phyloP scores from a whole-genome alignment of 2,888 invertebrate genomes.

The Athetis lepigone region DNA sequence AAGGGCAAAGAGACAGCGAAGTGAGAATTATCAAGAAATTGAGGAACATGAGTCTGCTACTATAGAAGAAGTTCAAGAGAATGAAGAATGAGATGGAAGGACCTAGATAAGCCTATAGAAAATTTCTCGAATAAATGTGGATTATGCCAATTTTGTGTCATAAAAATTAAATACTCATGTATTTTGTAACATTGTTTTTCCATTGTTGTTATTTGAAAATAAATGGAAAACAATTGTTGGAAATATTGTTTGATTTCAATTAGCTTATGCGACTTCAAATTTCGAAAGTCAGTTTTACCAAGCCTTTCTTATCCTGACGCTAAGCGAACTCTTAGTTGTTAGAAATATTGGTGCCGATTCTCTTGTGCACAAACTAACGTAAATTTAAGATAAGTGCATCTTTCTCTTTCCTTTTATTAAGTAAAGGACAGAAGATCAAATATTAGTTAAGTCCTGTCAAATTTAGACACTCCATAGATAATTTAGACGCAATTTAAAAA shows the following conservation, averaged over 20 bases:
- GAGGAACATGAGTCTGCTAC: conserved; percentile 35
- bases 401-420: too few relatives aligned
- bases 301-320: too few relatives aligned
- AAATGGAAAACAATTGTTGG: conserved; percentile 7
- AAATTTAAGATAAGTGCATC: too few relatives aligned
- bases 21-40: conserved; percentile 60
- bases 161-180: not conserved
- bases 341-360: too few relatives aligned
- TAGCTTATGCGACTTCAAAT: too few relatives aligned
- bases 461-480: too few relatives aligned
- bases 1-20: conserved; percentile 71
- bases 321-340: too few relatives aligned
- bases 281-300: too few relatives aligned
- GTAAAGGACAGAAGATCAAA: too few relatives aligned
- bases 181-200: not conserved
- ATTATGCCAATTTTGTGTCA: not conserved
- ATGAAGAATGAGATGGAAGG: conserved; percentile 10
- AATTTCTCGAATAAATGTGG: not conserved
- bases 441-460: too few relatives aligned
- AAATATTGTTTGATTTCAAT: conserved; percentile 9
- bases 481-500: too few relatives aligned
- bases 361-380: too few relatives aligned
- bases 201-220: conserved; percentile 26
- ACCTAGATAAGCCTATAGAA: not conserved
- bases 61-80: conserved; percentile 51